Base-by-base conservation (phyloP, 2,888 invertebrate genomes). In the Tenthredo distinguenda region DNA sequence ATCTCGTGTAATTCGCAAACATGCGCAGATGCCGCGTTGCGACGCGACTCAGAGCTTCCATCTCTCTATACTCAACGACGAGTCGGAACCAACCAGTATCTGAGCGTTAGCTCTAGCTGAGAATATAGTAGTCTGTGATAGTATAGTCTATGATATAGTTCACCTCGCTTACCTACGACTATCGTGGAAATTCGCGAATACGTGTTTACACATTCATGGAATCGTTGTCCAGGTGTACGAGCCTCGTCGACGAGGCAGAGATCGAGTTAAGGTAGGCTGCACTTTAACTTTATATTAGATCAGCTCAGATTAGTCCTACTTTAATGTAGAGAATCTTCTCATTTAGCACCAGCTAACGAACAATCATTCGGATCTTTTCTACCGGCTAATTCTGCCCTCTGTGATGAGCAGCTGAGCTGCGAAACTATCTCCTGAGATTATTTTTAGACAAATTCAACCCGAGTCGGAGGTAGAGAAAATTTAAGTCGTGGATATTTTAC, bases 251-350 rank as follows among this genome's bases (percentile, higher is more conserved):
- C 12, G 82, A 85, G 26, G 47, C 85, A 21, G 85, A 85, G 18
- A 68, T 72, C 50, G 85, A 85, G 21, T 85, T 82, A 83, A 85
- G 85, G 85, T 85, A 85, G 68, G 71, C 26, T 21, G 3, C n/a
- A 18, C 47, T 55, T n/a, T 3, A 26, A 26, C 0, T 62, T 62
- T 26, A 4, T 26, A 26, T 26, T 2, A 62, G 12, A 62, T 10
- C 21, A 21, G 58, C 62, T 10, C 40, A 12, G 40, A 72, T 40
- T 40, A 40, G 72, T 6, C 21, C 0, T 43, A 74, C 21, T n/a
- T 43, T 2, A n/a, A 4, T 43, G 15, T n/a, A 26, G 43, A 34
- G 9, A 37, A 37, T 37, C 1, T 71, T 71, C 34, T n/a, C 12
- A 34, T 9, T 18, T n/a, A 71, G n/a, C 5, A n/a, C 71, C n/a